Evolutionary conservation across 2,888 invertebrate genomes (phyloP), one percentile per base, ranked within the genome.

Genomic region (Coecobrya sp.): DNA sequence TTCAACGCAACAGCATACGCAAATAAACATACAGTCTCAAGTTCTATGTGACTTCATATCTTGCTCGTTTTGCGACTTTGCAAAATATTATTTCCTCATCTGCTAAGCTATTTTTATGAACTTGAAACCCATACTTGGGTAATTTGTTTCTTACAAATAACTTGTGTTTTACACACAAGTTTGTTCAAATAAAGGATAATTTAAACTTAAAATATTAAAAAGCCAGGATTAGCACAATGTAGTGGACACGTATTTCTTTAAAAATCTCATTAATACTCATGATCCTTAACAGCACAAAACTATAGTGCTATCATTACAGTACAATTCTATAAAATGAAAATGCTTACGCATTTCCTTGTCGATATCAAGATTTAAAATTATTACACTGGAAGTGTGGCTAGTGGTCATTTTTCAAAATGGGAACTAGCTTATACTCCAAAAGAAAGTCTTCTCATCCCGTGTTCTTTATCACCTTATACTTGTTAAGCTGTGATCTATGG

Each of bases 401-500:
- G 30, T 7, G 8, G 8, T 55, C 27, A 30, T 30, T 30, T 36
- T 19, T 27, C 10, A 82, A 11, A 36, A 89, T 89, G 89, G 85
- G 49, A 62, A 82, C 52, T 30, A 7, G 45, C 3, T 30, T 5
- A 30, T 76, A 76, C 85, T 59, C 76, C 55, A 73, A 19, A 62
- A 73, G 30, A 82, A 84, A 70, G 55, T 59, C 30, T 36, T 84
- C 76, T 81, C 49, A 73, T 25, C 16, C 42, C 8, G 79, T 86
- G 85, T 86, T 90, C 90, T 22, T 52, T 45, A 42, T 85, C 13
- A 65, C 36, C 22, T 76, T 91, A 36, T 88, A 73, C 11, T 85
- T 93, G 22, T 59, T 92, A 73, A 76, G 79, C 45, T 91, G 92
- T 89, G 81, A 91, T 82, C 36, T 92, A 27, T 84, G 89, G 85